phyloP scores from a whole-genome alignment of 2,888 invertebrate genomes.

The Eudasyphora cyanicolor region DNA sequence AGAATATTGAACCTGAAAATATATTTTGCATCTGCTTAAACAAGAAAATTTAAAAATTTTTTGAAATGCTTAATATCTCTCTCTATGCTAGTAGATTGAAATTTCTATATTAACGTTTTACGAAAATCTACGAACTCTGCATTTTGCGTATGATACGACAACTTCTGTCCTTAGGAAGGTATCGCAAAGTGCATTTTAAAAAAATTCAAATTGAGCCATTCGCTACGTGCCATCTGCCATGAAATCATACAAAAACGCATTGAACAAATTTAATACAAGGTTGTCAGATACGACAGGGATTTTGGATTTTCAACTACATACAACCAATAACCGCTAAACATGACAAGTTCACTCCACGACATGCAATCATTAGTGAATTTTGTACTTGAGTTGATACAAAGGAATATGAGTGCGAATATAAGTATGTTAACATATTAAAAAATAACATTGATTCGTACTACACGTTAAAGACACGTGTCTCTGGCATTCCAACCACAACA shows the following conservation, averaged over 20 bases:
- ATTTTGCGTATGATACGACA: no score
- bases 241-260: neutral
- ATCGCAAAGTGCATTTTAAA: no score
- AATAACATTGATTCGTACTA: neutral
- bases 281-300: neutral
- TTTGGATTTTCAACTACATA: neutral
- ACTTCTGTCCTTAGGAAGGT: neutral
- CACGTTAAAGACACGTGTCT: constrained; percentile 15
- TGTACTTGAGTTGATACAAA: neutral
- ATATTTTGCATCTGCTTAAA: no score
- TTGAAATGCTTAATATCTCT: no score
- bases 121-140: no score
- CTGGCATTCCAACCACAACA: neutral
- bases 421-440: constrained; percentile 16
- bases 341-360: constrained; percentile 7
- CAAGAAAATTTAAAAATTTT: no score
- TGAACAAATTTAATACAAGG: neutral
- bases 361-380: neutral
- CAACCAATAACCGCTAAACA: neutral
- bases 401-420: neutral
- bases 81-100: no score
- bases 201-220: neutral
- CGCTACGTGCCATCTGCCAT: neutral
- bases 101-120: no score
- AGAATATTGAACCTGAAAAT: no score